phyloP scores from a whole-genome alignment of 2,888 invertebrate genomes.

The Heliconius cydno region DNA sequence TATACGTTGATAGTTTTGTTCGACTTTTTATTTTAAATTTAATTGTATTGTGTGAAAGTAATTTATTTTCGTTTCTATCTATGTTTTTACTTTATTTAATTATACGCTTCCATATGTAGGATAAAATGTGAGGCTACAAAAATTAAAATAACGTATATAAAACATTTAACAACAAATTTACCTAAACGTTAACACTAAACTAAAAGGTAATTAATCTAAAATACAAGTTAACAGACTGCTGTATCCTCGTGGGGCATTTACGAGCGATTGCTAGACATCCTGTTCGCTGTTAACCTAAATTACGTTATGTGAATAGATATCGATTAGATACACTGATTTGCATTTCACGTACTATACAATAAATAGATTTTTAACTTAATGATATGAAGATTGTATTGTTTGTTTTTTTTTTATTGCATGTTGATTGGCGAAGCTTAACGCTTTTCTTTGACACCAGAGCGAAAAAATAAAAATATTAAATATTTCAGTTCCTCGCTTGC shows the following conservation, averaged over 20 bases:
- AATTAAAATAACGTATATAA: background rate
- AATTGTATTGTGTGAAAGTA: too few species aligned
- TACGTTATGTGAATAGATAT: constrained; percentile 16
- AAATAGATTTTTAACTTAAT: background rate
- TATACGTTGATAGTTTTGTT: background rate
- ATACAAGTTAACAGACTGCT: constrained; percentile 26
- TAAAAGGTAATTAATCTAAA: constrained; percentile 24
- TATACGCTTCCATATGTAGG: too few species aligned
- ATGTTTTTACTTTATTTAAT: too few species aligned
- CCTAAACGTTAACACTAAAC: constrained; percentile 7
- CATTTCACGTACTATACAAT: background rate
- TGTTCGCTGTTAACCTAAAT: constrained; percentile 27
- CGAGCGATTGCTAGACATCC: constrained; percentile 28
- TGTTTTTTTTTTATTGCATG: too few species aligned
- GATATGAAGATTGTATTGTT: too few species aligned
- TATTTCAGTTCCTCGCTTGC: too few species aligned
- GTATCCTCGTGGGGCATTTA: constrained; percentile 28
- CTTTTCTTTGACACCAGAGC: too few species aligned
- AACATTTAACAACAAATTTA: constrained; percentile 1
- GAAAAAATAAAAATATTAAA: too few species aligned
- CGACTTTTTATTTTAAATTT: background rate
- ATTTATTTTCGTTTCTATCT: background rate
- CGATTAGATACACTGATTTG: constrained; percentile 28
- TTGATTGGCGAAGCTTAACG: too few species aligned
- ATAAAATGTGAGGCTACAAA: too few species aligned